These are phyloP conservation scores for Noctua pronuba DNA, from an alignment of 2,888 invertebrate species.

Conservation along the genomic window DNA sequence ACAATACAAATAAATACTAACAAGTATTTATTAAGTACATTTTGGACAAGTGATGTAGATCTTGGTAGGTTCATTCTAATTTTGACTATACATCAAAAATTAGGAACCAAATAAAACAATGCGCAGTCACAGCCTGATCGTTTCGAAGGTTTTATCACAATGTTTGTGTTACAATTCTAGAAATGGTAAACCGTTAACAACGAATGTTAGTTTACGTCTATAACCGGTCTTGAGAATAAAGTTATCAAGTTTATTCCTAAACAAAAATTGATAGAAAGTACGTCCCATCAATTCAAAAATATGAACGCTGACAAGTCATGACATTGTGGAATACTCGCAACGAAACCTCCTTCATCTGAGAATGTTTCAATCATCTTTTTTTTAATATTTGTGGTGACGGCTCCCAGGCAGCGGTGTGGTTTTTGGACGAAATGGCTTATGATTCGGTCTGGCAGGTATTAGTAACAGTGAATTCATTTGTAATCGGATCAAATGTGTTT, in stretches of 20 bases:
- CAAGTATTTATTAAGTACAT: not conserved
- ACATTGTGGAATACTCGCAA: slow-evolving; percentile 12
- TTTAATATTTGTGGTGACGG: slow-evolving; percentile 24
- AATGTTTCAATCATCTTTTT: slow-evolving; percentile 36
- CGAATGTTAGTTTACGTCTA: not conserved
- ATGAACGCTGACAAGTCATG: slow-evolving; percentile 42
- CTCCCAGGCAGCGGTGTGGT: slow-evolving; percentile 23
- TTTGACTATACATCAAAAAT: not conserved
- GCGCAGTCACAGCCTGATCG: not conserved
- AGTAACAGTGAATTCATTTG: slow-evolving; percentile 29
- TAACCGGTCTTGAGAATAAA: not conserved
- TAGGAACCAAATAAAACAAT: not conserved
- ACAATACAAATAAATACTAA: not conserved
- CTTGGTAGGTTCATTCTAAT: not conserved
- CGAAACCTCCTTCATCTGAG: not conserved
- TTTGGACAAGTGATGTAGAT: not conserved
- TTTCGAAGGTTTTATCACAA: not conserved
- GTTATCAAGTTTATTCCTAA: slow-evolving; percentile 11
- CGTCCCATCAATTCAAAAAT: slow-evolving; percentile 14
- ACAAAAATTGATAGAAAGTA: not conserved
- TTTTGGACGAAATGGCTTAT: slow-evolving; percentile 26
- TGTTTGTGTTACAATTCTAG: not conserved
- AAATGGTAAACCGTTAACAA: not conserved
- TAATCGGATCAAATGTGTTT: not conserved
- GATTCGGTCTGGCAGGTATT: slow-evolving; percentile 39